Evolutionary conservation across 2,113 vertebrate species (phyloP).

Genomic region (Amia ocellicauda): DNA sequence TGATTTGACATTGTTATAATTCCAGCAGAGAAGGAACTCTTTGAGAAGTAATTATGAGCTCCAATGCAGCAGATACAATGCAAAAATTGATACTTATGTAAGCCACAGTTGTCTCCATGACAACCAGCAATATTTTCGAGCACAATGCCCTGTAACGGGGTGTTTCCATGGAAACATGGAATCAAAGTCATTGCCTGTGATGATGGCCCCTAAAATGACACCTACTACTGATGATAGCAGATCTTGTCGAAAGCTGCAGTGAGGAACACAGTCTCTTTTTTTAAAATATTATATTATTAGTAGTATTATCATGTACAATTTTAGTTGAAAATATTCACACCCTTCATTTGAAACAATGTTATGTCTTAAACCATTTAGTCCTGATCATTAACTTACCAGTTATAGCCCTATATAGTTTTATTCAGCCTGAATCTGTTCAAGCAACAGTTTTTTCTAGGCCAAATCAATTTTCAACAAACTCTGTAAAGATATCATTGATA

Average conservation of each 20-base stretch:
- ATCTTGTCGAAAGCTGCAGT: constrained; percentile 16
- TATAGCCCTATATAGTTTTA: no score
- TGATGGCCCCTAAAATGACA: constrained; percentile 54
- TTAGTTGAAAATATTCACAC: no score
- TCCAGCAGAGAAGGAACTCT: constrained; percentile 52
- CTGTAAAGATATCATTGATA: no score
- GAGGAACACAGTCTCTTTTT: no score
- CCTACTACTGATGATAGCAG: constrained; percentile 45
- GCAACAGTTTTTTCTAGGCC: no score
- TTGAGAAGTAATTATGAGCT: constrained; percentile 59
- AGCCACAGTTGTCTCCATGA: constrained; percentile 61
- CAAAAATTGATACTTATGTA: constrained; percentile 66
- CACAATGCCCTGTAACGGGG: constrained; percentile 55
- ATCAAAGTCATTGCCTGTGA: constrained; percentile 54
- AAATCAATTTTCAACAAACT: no score
- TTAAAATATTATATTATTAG: no score
- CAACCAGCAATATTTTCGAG: constrained; percentile 53
- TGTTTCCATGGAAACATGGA: constrained; percentile 67
- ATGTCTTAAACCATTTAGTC: no score
- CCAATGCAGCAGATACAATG: constrained; percentile 38
- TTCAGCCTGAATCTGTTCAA: no score
- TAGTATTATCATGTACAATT: no score
- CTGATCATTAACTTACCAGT: no score
- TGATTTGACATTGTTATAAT: constrained; percentile 60
- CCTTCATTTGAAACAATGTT: no score